Conservation (phyloP, 2,888 invertebrate species). For the Diarsia brunnea region DNA sequence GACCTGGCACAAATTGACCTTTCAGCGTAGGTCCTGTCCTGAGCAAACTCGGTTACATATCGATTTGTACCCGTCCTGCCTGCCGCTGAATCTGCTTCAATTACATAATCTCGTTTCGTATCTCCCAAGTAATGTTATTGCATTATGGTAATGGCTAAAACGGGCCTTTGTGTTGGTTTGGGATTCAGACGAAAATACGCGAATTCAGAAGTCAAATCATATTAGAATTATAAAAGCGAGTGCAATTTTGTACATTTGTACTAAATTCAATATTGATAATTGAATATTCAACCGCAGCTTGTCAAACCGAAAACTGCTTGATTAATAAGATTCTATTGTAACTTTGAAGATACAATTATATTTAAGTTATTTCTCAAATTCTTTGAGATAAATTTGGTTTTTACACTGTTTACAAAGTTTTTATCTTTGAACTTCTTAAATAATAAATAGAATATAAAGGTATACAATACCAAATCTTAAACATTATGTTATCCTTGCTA, state of each 20-base stretch:
- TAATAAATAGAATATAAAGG: too few species aligned
- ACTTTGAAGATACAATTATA: constrained; percentile 15
- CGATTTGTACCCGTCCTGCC: constrained; percentile 19
- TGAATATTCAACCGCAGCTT: constrained; percentile 1
- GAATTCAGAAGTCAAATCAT: constrained; percentile 26
- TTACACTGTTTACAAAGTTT: background rate
- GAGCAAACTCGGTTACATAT: constrained; percentile 25
- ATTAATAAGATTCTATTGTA: constrained; percentile 4
- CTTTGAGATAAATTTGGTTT: background rate
- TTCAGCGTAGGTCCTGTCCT: constrained; percentile 42
- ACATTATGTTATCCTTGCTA: background rate
- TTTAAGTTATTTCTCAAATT: constrained; percentile 8
- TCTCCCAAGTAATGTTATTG: constrained; percentile 36
- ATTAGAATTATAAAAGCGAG: constrained; percentile 21
- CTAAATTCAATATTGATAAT: constrained; percentile 3
- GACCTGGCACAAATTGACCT: constrained; percentile 47
- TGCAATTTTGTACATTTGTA: constrained; percentile 13
- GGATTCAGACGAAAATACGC: constrained; percentile 10
- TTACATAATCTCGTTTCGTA: constrained; percentile 23
- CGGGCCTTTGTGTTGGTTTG: constrained; percentile 22
- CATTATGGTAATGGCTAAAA: constrained; percentile 49
- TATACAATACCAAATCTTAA: background rate
- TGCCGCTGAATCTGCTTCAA: constrained; percentile 15
- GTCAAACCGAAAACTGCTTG: background rate
- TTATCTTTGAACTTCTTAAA: background rate